Evolutionary conservation across 2,797 vertebrate genomes (phyloP), one percentile per base, ranked within the genome.

Genomic region (Cetoscarus ocellatus): DNA sequence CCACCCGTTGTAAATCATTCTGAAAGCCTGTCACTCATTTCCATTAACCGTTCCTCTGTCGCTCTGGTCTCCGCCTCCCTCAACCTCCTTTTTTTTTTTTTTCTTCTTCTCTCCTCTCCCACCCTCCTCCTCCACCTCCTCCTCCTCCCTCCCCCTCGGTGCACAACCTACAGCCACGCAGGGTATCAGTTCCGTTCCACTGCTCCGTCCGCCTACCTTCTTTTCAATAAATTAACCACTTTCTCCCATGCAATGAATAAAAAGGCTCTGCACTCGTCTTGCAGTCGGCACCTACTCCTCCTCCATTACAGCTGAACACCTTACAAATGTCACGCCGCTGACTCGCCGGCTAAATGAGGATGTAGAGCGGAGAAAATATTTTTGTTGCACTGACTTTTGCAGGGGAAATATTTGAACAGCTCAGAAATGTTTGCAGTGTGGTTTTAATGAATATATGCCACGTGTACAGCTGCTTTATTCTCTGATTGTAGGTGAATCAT

Each of bases 1-100:
- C 96, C 96, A 95, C 94, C 92, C 95, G 95, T 97, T 99, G 97
- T 99, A 99, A 99, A 99, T 98, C 97, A 99, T 97, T 96, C 95
- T 94, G 96, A 98, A 97, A 96, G 96, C 95, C 95, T 98, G 98
- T 98, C 98, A 99, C 96, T 99, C 98, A 99, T 96, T 95, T 96
- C 95, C 92, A 94, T 98, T 99, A 99, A 98, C 96, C 95, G 96
- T 95, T 97, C 95, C 89, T 92, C 93, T 94, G 84, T 92, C 79
- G 86, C 91, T 87, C 88, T 90, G 92, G 89, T 93, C 92, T 88
- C 91, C 93, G 86, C 93, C 92, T 89, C 89, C 87, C 88, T 90
- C 89, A 80, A 80, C 92, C 86, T 83, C 77, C 78, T 59, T 55
- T 82, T 75, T 71, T 65, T 52, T 15, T 34, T 55, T n/a, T 14